Evolutionary conservation across 2,797 vertebrate species (phyloP).

Genomic region (Ammospiza maritima): DNA sequence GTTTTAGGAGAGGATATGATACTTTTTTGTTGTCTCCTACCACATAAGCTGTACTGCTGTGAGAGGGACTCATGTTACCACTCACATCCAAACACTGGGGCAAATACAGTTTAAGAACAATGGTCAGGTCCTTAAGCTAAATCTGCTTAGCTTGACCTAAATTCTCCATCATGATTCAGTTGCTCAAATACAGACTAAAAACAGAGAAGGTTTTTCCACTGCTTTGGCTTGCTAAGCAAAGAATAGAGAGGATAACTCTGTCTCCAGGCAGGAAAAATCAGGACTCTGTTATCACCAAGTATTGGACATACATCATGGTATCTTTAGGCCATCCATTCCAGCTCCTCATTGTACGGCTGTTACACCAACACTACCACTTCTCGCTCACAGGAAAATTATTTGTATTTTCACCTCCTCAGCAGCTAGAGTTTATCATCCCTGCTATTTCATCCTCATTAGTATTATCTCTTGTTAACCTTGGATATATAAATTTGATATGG

Average conservation of each 20-base stretch:
- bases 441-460: background rate
- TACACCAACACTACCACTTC: background rate
- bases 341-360: background rate
- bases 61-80: background rate
- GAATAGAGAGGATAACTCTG: background rate
- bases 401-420: background rate
- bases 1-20: background rate
- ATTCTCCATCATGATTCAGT: background rate
- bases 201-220: background rate
- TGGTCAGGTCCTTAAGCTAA: background rate
- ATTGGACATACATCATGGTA: background rate
- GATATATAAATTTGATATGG: slow-evolving; percentile 10
- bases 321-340: background rate
- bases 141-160: slow-evolving; percentile 20
- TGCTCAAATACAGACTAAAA: background rate
- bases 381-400: background rate
- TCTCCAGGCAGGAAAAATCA: background rate
- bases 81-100: background rate
- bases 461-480: slow-evolving; percentile 6
- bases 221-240: background rate
- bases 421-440: background rate
- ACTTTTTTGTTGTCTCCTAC: background rate
- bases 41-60: background rate
- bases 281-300: background rate
- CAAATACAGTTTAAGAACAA: background rate